Evolutionary conservation across 2,888 invertebrate species (phyloP).

Genomic region (Drosophila imparisetae): DNA sequence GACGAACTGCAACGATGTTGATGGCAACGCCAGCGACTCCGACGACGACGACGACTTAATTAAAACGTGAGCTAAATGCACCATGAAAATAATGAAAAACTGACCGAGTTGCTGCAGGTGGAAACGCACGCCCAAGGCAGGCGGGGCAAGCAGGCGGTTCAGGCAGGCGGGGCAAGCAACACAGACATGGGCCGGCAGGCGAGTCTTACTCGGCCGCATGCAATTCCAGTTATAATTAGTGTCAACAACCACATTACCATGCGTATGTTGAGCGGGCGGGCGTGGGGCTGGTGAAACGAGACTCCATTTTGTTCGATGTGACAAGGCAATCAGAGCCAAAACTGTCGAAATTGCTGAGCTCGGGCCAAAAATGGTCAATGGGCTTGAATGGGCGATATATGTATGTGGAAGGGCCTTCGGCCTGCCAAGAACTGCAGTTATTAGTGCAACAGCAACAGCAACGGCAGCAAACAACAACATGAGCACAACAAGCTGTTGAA

Average conservation of each 20-base stretch:
- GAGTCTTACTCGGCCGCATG: slow-evolving; percentile 42
- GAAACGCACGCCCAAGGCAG: slow-evolving; percentile 44
- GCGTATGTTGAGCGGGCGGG: slow-evolving; percentile 32
- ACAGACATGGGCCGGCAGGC: slow-evolving; percentile 22
- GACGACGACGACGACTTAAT: slow-evolving; percentile 75
- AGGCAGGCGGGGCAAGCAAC: slow-evolving; percentile 4
- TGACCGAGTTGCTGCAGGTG: slow-evolving; percentile 69
- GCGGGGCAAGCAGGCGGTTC: not conserved
- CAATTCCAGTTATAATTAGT: slow-evolving; percentile 80
- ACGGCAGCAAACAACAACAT: slow-evolving; percentile 9
- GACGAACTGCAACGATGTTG: slow-evolving; percentile 29
- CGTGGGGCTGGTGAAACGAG: slow-evolving; percentile 10
- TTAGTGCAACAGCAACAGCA: slow-evolving; percentile 21
- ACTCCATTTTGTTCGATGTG: slow-evolving; percentile 37
- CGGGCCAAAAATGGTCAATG: slow-evolving; percentile 41
- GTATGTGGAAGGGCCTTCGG: slow-evolving; percentile 18
- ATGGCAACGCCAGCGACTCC: slow-evolving; percentile 35
- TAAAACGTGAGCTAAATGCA: slow-evolving; percentile 81
- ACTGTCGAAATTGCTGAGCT: slow-evolving; percentile 63
- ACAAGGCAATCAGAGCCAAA: slow-evolving; percentile 70
- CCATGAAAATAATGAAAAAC: slow-evolving; percentile 81
- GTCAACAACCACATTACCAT: slow-evolving; percentile 79
- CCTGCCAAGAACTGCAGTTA: slow-evolving; percentile 56
- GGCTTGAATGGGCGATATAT: slow-evolving; percentile 21
- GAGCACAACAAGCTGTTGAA: slow-evolving; percentile 1